Evolutionary conservation across 2,888 invertebrate species (phyloP), one percentile per base, ranked within the genome.

Genomic region (Ormyrus thymus): DNA sequence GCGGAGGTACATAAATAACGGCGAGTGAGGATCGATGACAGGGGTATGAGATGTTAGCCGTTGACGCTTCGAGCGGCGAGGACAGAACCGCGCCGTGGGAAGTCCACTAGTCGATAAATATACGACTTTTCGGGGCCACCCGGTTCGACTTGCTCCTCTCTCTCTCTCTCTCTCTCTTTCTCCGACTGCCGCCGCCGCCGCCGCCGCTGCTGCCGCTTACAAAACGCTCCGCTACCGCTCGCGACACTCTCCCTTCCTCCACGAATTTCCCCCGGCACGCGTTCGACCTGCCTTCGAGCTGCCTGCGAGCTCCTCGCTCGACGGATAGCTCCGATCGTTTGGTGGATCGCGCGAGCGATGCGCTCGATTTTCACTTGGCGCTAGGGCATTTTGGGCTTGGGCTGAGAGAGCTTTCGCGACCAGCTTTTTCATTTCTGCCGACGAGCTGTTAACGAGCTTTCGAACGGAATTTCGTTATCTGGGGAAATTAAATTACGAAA

Each of bases 1-100:
- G 48, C 15, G 66, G 61, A 73, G 84, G 83, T 83, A 84, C 81
- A 83, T 83, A 84, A 84, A 85, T 82, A 83, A 74, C 62, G 78
- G 70, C 79, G 76, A 77, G 78, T 77, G 83, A 81, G 84, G 84
- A 84, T 86, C 86, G 86, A 86, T 85, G 86, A 86, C 86, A 86
- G 85, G 83, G 83, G 81, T 81, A 83, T 61, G 80, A 84, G 85
- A 85, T 86, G 86, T 85, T 86, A 87, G 86, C 83, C 82, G 86
- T 29, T 29, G 83, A 83, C 85, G 84, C 85, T 84, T 83, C 79
- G 84, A 84, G 85, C 83, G 84, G 83, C 84, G 87, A 85, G 83
- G 87, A 87, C 86, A 87, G 86, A 84, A 29, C 87, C 86, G 50
- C 73, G 83, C 86, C 84, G 85, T 86, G 86, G 87, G 88, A 87